Evolutionary conservation across 2,113 vertebrate genomes (phyloP), one percentile per base, ranked within the genome.

Genomic region (Siniperca knerii): DNA sequence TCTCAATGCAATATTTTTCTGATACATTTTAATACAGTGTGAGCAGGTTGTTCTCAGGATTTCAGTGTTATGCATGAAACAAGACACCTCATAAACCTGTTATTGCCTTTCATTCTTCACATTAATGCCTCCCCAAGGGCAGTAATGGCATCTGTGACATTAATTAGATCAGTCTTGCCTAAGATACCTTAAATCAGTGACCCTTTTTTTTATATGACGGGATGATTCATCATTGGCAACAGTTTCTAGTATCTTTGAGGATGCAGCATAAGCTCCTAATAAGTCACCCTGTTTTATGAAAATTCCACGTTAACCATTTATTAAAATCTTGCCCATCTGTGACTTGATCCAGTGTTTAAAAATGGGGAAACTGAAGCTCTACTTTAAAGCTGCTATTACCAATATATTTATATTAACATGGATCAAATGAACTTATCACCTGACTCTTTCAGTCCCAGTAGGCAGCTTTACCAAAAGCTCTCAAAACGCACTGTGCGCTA

Each of bases 131-230:
- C 79, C 60, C 33, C n/a, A 21, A 11, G 25, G 65, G 61, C 37
- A 21, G 46, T 50, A 72, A 75, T 58, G 37, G 58, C 25, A 50
- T 44, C 55, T 66, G 15, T 58, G 50, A 82, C 61, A 79, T 74
- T 77, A 70, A 85, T 87, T 46, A 66, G 58, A 72, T 55, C 37
- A 77, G 77, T 77, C 84, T 68, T 60, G n/a, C 60, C 67, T 60
- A n/a, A n/a, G 25, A 57, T 67, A 46, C 18, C 46, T 33, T 54
- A 84, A 82, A 90, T 77, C 68, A 77, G 23, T 77, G 62, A 54
- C 0, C 2, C 25, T 60, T 67, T 77, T 77, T 75, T 74, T 77
- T 50, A 79, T 80, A 18, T 68, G 42, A 69, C 29, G n/a, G 62
- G 72, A 83, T 60, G 54, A 74, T 85, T 69, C 18, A 37, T 85